Evolutionary conservation across 2,113 vertebrate genomes (phyloP), one percentile per base, ranked within the genome.

Genomic region (Trochalopteron elliotii): DNA sequence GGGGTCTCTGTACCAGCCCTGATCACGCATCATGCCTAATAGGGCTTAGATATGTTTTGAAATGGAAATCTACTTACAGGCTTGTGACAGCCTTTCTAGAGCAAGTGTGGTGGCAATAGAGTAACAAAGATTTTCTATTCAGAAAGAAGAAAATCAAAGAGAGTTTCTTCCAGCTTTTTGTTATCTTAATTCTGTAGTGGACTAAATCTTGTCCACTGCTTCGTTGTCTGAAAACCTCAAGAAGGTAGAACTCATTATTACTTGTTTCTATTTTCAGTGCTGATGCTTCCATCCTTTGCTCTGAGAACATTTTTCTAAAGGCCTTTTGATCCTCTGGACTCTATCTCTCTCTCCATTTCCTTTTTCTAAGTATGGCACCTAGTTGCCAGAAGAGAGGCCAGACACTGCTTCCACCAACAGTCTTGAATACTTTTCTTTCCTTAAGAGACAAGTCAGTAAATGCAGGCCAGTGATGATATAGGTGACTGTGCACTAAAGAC

Each of bases 301-400:
- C 14, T 61, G 55, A 81, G 24, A 87, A 67, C 1, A 3, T 33
- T 30, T 33, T 60, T 82, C 53, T 67, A 23, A 68, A 67, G 5
- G 27, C 2, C 10, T 13, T 80, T 55, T 27, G 15, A 19, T 55
- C 22, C 42, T 64, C 42, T 1, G 4, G 21, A 35, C 16, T 42
- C 10, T 39, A 10, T 22, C 12, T 39, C 19, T 31, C 22, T 24
- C 3, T 22, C 0, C 2, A 0, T 60, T 50, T n/a, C 9, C 7
- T 61, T 63, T 67, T 53, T 40, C 1, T 30, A 12, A 42, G 7
- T 19, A n/a, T 18, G 25, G 3, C 16, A 49, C 3, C 10, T 65
- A 3, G 17, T 59, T 3, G 0, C 11, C 28, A 25, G 2, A 80
- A 15, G 12, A 79, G n/a, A 67, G 16, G 14, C 16, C 82, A 77